Percentiles rank a stretch among this genome's conserved stretches.
Evolutionary conservation across 2,113 vertebrate genomes (phyloP).

Genomic region (Rissa tridactyla): DNA sequence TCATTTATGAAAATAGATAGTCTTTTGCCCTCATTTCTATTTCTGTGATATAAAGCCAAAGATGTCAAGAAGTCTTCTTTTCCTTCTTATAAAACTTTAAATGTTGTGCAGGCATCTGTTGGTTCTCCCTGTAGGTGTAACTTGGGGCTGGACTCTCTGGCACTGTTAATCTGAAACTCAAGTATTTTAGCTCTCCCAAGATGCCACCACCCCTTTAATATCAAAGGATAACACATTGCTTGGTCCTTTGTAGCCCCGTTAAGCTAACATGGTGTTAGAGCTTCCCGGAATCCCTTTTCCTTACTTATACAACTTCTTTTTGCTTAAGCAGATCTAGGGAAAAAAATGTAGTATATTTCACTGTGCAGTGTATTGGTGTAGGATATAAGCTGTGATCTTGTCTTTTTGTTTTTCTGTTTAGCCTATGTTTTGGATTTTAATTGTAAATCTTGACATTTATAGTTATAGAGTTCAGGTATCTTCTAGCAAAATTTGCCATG

Average conservation of each 20-base stretch:
- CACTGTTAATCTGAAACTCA: not conserved
- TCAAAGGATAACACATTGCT: not conserved
- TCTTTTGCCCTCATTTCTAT: not conserved
- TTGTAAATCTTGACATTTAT: not conserved
- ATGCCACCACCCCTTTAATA: not conserved
- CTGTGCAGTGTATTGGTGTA: not conserved
- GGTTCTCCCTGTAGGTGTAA: not conserved
- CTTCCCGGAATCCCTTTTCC: not conserved
- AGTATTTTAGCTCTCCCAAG: not conserved
- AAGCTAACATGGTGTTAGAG: not conserved
- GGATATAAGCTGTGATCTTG: not conserved
- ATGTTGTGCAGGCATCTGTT: not conserved
- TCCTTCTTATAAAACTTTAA: not conserved
- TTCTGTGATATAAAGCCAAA: not conserved
- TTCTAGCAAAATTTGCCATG: not conserved
- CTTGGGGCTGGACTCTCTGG: not conserved
- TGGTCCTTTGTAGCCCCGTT: not conserved
- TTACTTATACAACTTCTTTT: not conserved
- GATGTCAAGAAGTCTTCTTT: not conserved
- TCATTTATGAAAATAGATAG: not conserved
- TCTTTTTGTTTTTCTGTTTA: not conserved
- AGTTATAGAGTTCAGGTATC: not conserved
- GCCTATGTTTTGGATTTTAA: not conserved
- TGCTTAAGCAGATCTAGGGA: not conserved
- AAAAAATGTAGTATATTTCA: not conserved